A percentile compares a stretch with the other conserved stretches of the same genome.
Conservation (phyloP, 2,113 vertebrate species). For the Ceyx margarethae region DNA sequence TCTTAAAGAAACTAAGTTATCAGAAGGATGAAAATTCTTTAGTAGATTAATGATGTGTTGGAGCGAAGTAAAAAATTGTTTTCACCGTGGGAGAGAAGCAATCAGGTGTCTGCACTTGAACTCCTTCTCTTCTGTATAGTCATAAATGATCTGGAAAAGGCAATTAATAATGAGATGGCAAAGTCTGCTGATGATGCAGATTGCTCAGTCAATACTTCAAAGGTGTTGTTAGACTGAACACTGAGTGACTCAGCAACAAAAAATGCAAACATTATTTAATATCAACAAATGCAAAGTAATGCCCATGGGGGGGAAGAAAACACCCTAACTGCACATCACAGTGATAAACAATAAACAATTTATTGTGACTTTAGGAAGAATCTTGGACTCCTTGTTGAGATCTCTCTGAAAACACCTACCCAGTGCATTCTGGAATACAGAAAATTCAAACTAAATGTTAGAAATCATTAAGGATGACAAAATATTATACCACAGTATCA, state of each 20-base stretch:
- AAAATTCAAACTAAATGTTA: neutral
- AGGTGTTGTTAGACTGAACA: neutral
- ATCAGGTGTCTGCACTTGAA: constrained; percentile 6
- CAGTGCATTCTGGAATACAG: neutral
- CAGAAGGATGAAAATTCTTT: constrained; percentile 14
- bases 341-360: neutral
- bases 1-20: constrained; percentile 29
- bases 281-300: neutral
- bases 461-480: neutral
- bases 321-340: neutral
- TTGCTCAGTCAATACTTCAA: constrained; percentile 3
- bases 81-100: neutral
- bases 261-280: neutral
- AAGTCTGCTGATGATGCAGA: neutral
- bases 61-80: neutral
- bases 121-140: neutral
- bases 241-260: constrained; percentile 12
- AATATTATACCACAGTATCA: neutral
- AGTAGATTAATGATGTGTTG: constrained; percentile 31
- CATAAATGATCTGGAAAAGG: constrained; percentile 6
- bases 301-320: neutral
- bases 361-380: neutral
- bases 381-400: neutral
- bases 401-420: neutral
- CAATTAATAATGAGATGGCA: constrained; percentile 27